Evolutionary conservation across 2,888 invertebrate genomes (phyloP).

Genomic region (Poecilus cupreus): DNA sequence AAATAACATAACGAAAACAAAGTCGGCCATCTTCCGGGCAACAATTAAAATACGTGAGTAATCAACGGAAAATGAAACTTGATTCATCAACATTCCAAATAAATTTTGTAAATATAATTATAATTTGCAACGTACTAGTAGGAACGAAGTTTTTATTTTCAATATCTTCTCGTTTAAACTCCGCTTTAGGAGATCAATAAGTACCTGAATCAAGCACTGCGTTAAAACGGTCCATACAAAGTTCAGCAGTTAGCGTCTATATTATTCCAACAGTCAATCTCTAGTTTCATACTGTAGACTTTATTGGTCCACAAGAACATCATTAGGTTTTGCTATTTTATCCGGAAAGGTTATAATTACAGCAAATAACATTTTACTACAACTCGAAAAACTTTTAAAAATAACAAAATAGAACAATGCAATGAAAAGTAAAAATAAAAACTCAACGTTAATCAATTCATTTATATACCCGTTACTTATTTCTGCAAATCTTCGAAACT

Average conservation of each 20-base stretch:
- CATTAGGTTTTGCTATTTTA: slow-evolving; percentile 41
- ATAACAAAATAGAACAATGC: neutral
- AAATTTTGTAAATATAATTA: neutral
- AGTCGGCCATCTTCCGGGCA: slow-evolving; percentile 19
- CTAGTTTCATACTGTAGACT: slow-evolving; percentile 40
- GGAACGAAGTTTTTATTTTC: slow-evolving; percentile 38
- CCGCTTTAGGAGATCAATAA: slow-evolving; percentile 59
- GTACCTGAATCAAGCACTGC: slow-evolving; percentile 57
- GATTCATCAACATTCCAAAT: slow-evolving; percentile 13
- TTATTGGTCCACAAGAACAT: slow-evolving; percentile 38
- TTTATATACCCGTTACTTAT: slow-evolving; percentile 45
- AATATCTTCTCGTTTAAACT: slow-evolving; percentile 58
- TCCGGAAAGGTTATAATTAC: slow-evolving; percentile 30
- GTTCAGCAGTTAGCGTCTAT: slow-evolving; percentile 50
- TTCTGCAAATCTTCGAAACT: slow-evolving; percentile 52
- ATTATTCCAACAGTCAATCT: slow-evolving; percentile 47
- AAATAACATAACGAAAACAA: slow-evolving; percentile 10
- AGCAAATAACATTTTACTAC: neutral
- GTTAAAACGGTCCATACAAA: slow-evolving; percentile 59
- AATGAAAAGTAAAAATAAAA: slow-evolving; percentile 16
- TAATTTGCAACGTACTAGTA: neutral
- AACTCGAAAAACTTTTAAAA: neutral
- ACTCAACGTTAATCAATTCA: neutral
- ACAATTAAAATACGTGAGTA: slow-evolving; percentile 13
- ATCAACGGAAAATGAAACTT: slow-evolving; percentile 7